phyloP scores from a whole-genome alignment of 2,797 vertebrate species.

The Amniataba percoides region DNA sequence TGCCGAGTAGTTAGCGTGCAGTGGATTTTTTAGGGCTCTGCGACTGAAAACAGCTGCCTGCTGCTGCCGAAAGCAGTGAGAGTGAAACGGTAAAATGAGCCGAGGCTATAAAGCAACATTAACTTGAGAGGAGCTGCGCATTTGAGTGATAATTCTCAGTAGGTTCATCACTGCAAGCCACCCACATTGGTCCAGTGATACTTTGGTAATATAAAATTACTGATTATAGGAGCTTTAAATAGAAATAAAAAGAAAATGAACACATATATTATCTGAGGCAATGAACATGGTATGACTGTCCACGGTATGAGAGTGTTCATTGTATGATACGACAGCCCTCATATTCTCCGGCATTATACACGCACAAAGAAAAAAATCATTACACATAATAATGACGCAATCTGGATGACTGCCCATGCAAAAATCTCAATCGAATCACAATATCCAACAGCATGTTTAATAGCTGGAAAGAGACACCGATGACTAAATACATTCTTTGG shows the following conservation, averaged over 20 bases:
- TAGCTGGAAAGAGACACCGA: constrained; percentile 34
- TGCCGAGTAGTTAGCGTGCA: background rate
- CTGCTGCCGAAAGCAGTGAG: background rate
- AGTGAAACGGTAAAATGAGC: background rate
- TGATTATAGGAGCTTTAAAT: background rate
- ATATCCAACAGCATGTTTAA: constrained; percentile 28
- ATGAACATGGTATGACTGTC: background rate
- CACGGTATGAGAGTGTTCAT: background rate
- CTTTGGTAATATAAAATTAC: background rate
- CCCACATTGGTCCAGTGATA: background rate
- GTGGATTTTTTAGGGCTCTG: background rate
- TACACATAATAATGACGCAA: constrained; percentile 27
- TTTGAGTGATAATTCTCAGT: background rate
- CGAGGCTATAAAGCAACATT: background rate
- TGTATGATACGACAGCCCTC: constrained; percentile 5
- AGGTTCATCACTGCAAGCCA: background rate
- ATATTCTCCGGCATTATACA: constrained; percentile 19
- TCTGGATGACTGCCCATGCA: constrained; percentile 35
- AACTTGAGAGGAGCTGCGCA: background rate
- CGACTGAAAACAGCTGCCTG: background rate
- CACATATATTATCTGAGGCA: background rate
- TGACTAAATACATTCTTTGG: constrained; percentile 29
- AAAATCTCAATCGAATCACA: constrained; percentile 26
- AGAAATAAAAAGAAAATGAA: background rate
- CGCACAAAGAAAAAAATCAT: constrained; percentile 27